These are phyloP conservation scores for Lymantria monacha DNA, from an alignment of 2,888 invertebrate species.

Conservation along the genomic window DNA sequence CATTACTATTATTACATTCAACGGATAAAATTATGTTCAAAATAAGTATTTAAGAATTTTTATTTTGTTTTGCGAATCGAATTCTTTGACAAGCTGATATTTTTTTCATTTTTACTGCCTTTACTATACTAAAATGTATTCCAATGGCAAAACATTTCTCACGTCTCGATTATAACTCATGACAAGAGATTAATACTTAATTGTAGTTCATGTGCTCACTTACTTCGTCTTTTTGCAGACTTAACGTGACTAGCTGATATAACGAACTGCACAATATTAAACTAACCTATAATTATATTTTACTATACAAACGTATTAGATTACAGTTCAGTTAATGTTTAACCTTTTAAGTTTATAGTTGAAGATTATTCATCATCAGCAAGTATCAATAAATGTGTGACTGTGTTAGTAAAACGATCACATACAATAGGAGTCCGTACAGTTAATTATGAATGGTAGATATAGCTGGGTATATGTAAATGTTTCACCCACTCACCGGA, in stretches of 20 bases:
- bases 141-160: too few species aligned
- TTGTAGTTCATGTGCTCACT: too few species aligned
- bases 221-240: neutral
- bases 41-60: too few species aligned
- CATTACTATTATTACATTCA: too few species aligned
- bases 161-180: too few species aligned
- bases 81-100: too few species aligned
- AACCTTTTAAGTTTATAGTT: neutral
- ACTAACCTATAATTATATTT: neutral
- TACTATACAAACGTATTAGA: neutral
- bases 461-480: slow-evolving; percentile 42
- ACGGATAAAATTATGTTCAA: too few species aligned
- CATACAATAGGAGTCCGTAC: slow-evolving; percentile 38
- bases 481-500: slow-evolving; percentile 70
- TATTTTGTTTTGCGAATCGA: too few species aligned
- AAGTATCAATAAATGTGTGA: slow-evolving; percentile 13
- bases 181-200: too few species aligned
- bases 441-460: slow-evolving; percentile 45
- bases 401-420: slow-evolving; percentile 45
- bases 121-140: too few species aligned
- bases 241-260: neutral
- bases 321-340: neutral
- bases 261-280: neutral
- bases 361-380: neutral
- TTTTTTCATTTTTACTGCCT: too few species aligned